Base-by-base conservation (phyloP, 2,113 vertebrate genomes). In the Phodopus roborovskii region DNA sequence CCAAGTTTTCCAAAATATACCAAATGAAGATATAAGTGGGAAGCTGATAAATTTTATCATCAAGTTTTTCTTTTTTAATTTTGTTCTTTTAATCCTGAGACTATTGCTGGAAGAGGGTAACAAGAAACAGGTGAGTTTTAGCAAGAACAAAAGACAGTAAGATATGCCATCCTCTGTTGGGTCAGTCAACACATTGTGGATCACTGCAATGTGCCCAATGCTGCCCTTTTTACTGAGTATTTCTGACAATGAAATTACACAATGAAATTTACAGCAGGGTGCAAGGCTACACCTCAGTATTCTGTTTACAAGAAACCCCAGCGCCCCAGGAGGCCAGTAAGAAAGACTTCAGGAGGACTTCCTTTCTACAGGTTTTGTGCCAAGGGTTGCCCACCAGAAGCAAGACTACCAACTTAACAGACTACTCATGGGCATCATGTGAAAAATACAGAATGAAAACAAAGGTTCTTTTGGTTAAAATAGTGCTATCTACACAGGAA, bases 21-120 rank as follows among this genome's bases (percentile, higher is more conserved):
- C 26, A 91, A 87, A 16, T 74, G 26, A 95, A 90, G 11, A 56
- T 84, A 7, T 85, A 83, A 93, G 82, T 74, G 16, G 45, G 84
- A 89, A 33, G 0, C 20, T 45, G 26, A 68, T 92, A 75, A 79
- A 56, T 84, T 56, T 88, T 85, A 70, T 86, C 48, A 87, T 81
- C n/a, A 77, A 45, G 6, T 11, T n/a, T n/a, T 19, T n/a, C 81
- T 50, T 75, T 64, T 4, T 9, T 19, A 4, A 30, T 48, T 71
- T 42, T 74, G 13, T 78, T 58, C 78, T 88, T 68, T 39, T 5
- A 66, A 39, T 33, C 7, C 64, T 62, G 12, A 82, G 58, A 90
- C 2, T 78, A 92, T 71, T 95, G 79, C 15, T 79, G 70, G 8
- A 30, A 17, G 48, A 84, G 17, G 3, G 20, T 7, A 56, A 73